phyloP scores from a whole-genome alignment of 2,888 invertebrate genomes.

The Chromoteleia sp. region DNA sequence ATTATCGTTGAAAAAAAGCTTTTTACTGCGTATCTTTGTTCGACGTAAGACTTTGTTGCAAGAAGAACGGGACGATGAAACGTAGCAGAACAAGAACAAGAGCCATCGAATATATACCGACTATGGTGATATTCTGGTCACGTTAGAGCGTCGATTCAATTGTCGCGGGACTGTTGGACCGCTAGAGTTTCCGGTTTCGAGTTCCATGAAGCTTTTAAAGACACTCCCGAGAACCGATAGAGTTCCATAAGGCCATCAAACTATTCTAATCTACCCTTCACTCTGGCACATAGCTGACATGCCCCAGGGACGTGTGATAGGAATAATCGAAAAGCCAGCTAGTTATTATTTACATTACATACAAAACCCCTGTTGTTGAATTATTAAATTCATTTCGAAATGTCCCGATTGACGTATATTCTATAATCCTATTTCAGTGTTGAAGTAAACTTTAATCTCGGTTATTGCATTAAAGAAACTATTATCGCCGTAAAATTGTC shows the following conservation, averaged over 20 bases:
- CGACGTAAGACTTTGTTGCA: constrained; percentile 48
- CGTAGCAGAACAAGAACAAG: constrained; percentile 65
- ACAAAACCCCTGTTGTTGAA: constrained; percentile 19
- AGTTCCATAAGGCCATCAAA: constrained; percentile 69
- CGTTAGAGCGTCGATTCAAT: constrained; percentile 81
- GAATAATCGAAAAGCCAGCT: constrained; percentile 65
- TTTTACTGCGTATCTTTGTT: constrained; percentile 57
- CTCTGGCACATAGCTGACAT: constrained; percentile 60
- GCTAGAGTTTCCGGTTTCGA: constrained; percentile 78
- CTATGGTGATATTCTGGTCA: constrained; percentile 78
- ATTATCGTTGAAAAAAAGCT: constrained; percentile 51
- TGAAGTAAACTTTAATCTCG: neutral
- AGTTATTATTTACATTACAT: constrained; percentile 54
- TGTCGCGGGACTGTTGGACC: constrained; percentile 79
- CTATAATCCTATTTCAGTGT: neutral
- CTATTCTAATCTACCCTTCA: constrained; percentile 70
- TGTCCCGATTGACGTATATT: constrained; percentile 24
- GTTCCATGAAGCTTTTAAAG: constrained; percentile 74
- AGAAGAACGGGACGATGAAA: constrained; percentile 50
- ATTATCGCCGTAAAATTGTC: neutral
- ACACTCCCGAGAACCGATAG: constrained; percentile 70
- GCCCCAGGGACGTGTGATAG: constrained; percentile 57
- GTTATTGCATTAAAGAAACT: neutral
- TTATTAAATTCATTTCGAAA: constrained; percentile 39
- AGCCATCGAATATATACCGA: constrained; percentile 61